Conservation (phyloP, 2,797 vertebrate genomes). For the Enteromius radiatus region DNA sequence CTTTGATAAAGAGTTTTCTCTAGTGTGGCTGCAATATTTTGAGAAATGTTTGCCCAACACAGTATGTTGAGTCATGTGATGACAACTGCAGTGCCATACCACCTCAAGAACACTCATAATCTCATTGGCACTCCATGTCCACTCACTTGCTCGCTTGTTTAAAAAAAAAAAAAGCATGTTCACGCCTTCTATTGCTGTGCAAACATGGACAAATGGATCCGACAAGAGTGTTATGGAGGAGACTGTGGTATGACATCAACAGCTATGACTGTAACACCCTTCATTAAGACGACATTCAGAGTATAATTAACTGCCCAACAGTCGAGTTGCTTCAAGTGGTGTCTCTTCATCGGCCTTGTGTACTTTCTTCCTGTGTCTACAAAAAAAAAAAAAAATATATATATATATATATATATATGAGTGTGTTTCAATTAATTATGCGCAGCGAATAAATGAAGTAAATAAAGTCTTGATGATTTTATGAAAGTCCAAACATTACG, state of each 20-base stretch:
- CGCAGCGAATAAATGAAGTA: neutral
- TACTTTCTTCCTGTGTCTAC: conserved; percentile 31
- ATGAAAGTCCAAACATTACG: neutral
- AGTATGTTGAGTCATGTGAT: conserved; percentile 68
- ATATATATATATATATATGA: neutral
- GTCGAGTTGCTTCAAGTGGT: conserved; percentile 8
- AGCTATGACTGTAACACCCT: conserved; percentile 52
- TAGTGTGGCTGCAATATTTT: conserved; percentile 70
- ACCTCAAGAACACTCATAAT: conserved; percentile 66
- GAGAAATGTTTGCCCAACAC: conserved; percentile 78
- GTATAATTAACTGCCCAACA: conserved; percentile 62
- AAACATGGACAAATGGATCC: conserved; percentile 46
- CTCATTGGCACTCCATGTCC: conserved; percentile 42
- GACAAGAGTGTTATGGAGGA: conserved; percentile 56
- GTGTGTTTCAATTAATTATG: conserved; percentile 7
- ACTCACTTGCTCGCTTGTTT: neutral
- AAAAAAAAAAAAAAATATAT: neutral
- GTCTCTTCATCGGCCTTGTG: conserved; percentile 1
- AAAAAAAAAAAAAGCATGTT: conserved; percentile 6
- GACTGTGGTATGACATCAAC: conserved; percentile 60
- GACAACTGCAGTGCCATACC: conserved; percentile 65
- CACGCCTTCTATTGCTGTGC: conserved; percentile 26
- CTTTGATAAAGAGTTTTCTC: conserved; percentile 47
- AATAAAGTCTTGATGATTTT: neutral
- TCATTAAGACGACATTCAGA: conserved; percentile 58